Percentiles rank a stretch among this genome's conserved stretches.
These are phyloP conservation scores for Mylabris sibirica DNA, from an alignment of 2,888 invertebrate genomes.

Conservation along the genomic window DNA sequence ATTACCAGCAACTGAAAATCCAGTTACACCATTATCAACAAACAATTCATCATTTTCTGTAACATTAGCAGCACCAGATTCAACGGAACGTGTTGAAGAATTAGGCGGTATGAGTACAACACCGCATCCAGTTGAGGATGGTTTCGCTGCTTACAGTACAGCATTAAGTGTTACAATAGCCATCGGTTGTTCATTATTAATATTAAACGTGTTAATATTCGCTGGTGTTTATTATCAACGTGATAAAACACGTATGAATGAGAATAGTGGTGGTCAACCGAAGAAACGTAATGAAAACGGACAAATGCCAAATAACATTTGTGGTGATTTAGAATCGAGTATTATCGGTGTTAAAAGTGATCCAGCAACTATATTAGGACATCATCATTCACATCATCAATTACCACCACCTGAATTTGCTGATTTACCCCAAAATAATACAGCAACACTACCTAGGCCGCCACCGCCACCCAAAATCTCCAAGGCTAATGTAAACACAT, in stretches of 20 bases:
- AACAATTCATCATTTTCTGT: constrained; percentile 58
- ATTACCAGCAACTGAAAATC: constrained; percentile 64
- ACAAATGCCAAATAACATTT: constrained; percentile 88
- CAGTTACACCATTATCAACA: constrained; percentile 54
- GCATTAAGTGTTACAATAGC: constrained; percentile 93
- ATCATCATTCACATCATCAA: constrained; percentile 81
- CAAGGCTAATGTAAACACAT: constrained; percentile 67
- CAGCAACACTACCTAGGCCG: constrained; percentile 75
- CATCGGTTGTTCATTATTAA: constrained; percentile 90
- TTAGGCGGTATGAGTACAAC: constrained; percentile 62
- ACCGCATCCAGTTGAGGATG: constrained; percentile 75
- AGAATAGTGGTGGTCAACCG: constrained; percentile 64
- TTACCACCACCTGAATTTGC: constrained; percentile 85
- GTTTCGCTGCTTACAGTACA: constrained; percentile 89
- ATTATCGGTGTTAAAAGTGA: constrained; percentile 64
- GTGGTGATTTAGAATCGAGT: constrained; percentile 79
- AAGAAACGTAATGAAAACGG: constrained; percentile 84
- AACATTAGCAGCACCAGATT: constrained; percentile 52
- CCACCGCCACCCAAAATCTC: constrained; percentile 71
- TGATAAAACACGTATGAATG: constrained; percentile 79
- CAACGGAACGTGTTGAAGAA: constrained; percentile 64
- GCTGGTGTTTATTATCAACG: constrained; percentile 94
- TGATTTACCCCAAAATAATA: constrained; percentile 77
- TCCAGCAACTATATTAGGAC: constrained; percentile 76
- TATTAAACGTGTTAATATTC: constrained; percentile 91